Percentiles rank a stretch among this genome's conserved stretches.
These are phyloP conservation scores for Trachelus iudaicus DNA, from an alignment of 2,888 invertebrate species.

Conservation along the genomic window DNA sequence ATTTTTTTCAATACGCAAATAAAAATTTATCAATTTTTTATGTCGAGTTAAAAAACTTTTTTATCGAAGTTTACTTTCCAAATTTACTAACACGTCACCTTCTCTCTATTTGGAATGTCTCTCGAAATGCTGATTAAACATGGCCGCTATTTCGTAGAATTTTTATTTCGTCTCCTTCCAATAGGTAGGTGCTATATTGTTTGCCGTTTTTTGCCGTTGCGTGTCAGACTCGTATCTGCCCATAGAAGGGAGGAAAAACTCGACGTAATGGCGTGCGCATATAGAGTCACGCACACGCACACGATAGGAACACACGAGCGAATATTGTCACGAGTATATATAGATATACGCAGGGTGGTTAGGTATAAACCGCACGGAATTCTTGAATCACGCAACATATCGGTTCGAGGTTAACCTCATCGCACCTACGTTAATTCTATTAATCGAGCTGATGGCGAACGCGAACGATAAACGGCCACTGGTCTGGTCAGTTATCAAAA, in stretches of 20 bases:
- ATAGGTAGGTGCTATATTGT: background rate
- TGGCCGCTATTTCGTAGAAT: background rate
- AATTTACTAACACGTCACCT: background rate
- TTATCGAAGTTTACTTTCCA: background rate
- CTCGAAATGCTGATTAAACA: background rate
- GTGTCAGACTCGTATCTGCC: slow-evolving; percentile 38
- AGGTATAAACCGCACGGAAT: slow-evolving; percentile 45
- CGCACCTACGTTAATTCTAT: slow-evolving; percentile 50
- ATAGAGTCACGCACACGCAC: slow-evolving; percentile 31
- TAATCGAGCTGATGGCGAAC: slow-evolving; percentile 30
- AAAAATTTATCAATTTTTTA: no score
- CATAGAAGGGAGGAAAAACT: slow-evolving; percentile 23
- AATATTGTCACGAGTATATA: slow-evolving; percentile 3
- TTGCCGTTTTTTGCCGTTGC: slow-evolving; percentile 26
- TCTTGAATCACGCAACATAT: slow-evolving; percentile 54
- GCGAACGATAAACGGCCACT: background rate
- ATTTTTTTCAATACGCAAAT: no score
- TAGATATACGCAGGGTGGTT: slow-evolving; percentile 1
- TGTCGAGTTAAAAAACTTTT: background rate
- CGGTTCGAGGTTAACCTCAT: slow-evolving; percentile 54
- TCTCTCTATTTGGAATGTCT: background rate
- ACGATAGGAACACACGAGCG: background rate
- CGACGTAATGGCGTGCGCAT: slow-evolving; percentile 36
- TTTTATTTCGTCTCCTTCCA: background rate
- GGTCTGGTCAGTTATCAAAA: background rate